These are phyloP conservation scores for Enteromius fasciolatus DNA, from an alignment of 2,797 vertebrate species.

Conservation along the genomic window DNA sequence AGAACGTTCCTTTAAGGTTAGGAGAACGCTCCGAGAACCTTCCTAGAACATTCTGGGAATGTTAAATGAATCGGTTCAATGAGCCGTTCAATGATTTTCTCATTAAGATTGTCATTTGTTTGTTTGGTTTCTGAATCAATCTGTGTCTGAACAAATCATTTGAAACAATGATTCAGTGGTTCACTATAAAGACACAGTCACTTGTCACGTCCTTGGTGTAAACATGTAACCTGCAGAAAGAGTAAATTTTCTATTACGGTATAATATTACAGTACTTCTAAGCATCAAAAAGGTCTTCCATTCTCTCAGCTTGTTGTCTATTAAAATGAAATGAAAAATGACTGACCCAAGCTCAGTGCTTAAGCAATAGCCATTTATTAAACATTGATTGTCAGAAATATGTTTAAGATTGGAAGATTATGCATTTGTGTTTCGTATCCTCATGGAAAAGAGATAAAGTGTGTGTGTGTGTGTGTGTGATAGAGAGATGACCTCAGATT, in stretches of 20 bases:
- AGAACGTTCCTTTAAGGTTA: too few relatives aligned
- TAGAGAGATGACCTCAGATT: constrained; percentile 57
- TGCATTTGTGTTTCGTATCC: constrained; percentile 12
- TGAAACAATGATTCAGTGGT: neutral
- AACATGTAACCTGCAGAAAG: neutral
- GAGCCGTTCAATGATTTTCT: neutral
- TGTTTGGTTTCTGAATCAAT: neutral
- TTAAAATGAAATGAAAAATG: neutral
- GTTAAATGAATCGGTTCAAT: neutral
- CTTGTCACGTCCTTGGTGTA: neutral
- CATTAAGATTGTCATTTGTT: neutral
- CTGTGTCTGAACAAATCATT: neutral
- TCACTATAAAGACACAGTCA: neutral
- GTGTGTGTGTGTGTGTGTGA: constrained; percentile 55
- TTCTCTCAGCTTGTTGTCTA: neutral
- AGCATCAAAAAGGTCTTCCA: neutral
- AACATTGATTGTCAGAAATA: neutral
- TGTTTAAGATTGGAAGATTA: neutral
- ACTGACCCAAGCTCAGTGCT: neutral
- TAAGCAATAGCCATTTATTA: neutral
- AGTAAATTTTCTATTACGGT: neutral
- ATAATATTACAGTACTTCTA: neutral
- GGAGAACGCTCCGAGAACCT: too few relatives aligned
- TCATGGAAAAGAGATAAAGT: constrained; percentile 25
- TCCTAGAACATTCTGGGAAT: too few relatives aligned